Percentiles rank a stretch among this genome's conserved stretches.
phyloP scores from a whole-genome alignment of 2,888 invertebrate species.

The Folsomia manolachei region DNA sequence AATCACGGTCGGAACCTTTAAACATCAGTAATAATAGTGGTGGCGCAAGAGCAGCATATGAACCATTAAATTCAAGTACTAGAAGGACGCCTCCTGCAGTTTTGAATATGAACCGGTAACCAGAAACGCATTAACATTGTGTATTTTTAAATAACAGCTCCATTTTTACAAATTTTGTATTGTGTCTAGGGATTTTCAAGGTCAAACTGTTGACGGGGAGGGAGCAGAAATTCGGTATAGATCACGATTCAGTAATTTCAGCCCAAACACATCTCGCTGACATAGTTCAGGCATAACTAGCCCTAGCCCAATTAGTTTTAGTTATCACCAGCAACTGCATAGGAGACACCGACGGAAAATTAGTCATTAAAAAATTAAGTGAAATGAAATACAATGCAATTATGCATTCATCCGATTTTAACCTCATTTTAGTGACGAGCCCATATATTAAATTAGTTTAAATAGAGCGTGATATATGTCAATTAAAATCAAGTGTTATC shows the following conservation, averaged over 20 bases:
- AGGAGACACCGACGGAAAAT: not conserved
- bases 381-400: not conserved
- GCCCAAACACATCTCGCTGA: slow-evolving; percentile 26
- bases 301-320: not conserved
- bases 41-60: slow-evolving; percentile 20
- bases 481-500: too few species aligned
- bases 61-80: slow-evolving; percentile 30
- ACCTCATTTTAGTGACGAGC: too few species aligned
- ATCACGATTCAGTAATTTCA: slow-evolving; percentile 29
- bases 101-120: not conserved
- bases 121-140: not conserved
- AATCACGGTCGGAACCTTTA: slow-evolving; percentile 38
- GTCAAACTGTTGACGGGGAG: slow-evolving; percentile 20
- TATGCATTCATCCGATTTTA: too few species aligned
- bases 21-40: too few species aligned
- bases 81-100: slow-evolving; percentile 32
- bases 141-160: not conserved
- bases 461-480: too few species aligned
- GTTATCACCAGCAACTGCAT: not conserved
- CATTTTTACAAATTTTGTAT: too few species aligned
- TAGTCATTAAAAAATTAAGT: not conserved
- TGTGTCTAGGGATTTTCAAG: not conserved
- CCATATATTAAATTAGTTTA: too few species aligned
- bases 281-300: not conserved
- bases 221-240: slow-evolving; percentile 26